phyloP scores from a whole-genome alignment of 2,888 invertebrate genomes.

The Acanthoscelides obtectus region DNA sequence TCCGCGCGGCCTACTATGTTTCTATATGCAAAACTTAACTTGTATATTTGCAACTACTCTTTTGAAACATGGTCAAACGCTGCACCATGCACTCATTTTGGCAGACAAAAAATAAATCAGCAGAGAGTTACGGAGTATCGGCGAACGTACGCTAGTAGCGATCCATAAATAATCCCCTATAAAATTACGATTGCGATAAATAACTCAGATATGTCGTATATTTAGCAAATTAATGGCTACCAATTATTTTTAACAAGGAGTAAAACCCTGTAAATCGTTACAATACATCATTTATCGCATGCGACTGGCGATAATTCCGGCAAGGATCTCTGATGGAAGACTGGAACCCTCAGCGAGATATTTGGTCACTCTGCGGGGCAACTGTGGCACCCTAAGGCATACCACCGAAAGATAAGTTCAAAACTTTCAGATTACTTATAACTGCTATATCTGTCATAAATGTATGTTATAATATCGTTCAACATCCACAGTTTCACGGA shows the following conservation, averaged over 20 bases:
- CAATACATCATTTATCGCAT: conserved; percentile 25
- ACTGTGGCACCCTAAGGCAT: background rate
- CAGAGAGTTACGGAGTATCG: background rate
- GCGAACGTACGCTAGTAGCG: background rate
- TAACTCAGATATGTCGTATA: conserved; percentile 7
- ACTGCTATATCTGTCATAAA: too few relatives aligned
- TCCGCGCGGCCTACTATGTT: too few relatives aligned
- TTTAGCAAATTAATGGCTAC: conserved; percentile 13
- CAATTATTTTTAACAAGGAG: conserved; percentile 21
- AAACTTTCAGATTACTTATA: too few relatives aligned
- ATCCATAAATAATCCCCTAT: background rate
- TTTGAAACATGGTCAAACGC: background rate
- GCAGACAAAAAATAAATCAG: background rate
- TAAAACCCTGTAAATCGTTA: conserved; percentile 9
- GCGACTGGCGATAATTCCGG: conserved; percentile 21
- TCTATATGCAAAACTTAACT: too few relatives aligned
- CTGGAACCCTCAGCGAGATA: conserved; percentile 20
- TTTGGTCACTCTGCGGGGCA: conserved; percentile 26
- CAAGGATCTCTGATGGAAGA: conserved; percentile 14
- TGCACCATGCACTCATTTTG: background rate
- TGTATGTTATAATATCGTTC: too few relatives aligned
- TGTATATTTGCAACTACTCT: background rate
- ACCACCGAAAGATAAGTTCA: too few relatives aligned
- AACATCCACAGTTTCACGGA: too few relatives aligned
- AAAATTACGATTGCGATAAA: conserved; percentile 5